Evolutionary conservation across 2,888 invertebrate genomes (phyloP).

Genomic region (Dolichomitus sp.): DNA sequence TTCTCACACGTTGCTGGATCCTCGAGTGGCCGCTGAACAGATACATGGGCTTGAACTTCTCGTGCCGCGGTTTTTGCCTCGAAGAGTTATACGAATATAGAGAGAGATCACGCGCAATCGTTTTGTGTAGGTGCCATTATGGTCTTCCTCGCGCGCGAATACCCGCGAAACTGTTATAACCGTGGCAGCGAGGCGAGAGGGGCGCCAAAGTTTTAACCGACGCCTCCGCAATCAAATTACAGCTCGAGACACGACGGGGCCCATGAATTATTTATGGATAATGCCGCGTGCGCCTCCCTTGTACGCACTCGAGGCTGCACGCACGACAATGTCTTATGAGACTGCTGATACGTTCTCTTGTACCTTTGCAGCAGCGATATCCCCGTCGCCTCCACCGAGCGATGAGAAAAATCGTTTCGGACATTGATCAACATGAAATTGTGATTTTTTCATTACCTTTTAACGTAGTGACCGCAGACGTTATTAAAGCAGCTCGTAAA

Average conservation of each 20-base stretch:
- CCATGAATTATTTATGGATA: constrained; percentile 84
- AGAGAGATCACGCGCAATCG: constrained; percentile 59
- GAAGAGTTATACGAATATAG: constrained; percentile 61
- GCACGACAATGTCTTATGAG: constrained; percentile 24
- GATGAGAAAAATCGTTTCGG: background rate
- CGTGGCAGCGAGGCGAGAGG: constrained; percentile 67
- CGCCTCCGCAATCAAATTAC: constrained; percentile 85
- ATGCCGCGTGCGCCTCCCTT: constrained; percentile 78
- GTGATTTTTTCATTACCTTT: background rate
- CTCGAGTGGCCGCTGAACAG: background rate
- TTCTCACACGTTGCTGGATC: constrained; percentile 58
- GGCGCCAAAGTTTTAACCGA: constrained; percentile 81
- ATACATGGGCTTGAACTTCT: constrained; percentile 36
- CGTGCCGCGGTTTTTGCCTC: constrained; percentile 30
- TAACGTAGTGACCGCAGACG: background rate
- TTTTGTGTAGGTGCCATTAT: constrained; percentile 78
- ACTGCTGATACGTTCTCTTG: constrained; percentile 8
- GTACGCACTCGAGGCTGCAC: constrained; percentile 41
- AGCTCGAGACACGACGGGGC: constrained; percentile 80
- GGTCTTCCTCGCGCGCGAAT: constrained; percentile 66
- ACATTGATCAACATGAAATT: background rate
- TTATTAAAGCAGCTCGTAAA: background rate
- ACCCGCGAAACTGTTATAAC: constrained; percentile 67
- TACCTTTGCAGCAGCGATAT: background rate
- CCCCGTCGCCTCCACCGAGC: background rate